Evolutionary conservation across 2,113 vertebrate genomes (phyloP).

Genomic region (Apaloderma vittatum): DNA sequence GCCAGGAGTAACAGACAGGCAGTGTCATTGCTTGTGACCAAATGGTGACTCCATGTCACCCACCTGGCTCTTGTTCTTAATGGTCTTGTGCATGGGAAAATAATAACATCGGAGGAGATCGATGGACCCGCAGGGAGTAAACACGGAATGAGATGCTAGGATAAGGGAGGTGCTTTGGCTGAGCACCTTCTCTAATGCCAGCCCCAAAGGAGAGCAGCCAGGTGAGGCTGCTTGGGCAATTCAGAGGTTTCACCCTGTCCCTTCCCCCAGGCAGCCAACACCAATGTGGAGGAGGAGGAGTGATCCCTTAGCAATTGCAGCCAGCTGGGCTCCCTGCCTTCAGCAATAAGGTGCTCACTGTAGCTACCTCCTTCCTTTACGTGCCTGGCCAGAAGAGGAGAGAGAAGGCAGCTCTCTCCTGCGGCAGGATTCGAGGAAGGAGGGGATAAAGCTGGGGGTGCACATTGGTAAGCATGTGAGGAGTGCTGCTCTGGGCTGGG

Average conservation of each 20-base stretch:
- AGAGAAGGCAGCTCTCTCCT: too few relatives aligned
- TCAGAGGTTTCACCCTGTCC: not conserved
- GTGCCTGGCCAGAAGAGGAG: accelerated
- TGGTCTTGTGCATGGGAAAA: not conserved
- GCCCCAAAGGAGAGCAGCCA: not conserved
- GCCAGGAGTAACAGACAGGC: not conserved
- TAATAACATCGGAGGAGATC: not conserved
- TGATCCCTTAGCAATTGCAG: not conserved
- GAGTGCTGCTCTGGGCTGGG: not conserved
- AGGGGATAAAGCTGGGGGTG: not conserved
- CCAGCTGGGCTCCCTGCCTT: not conserved
- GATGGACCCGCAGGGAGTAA: not conserved
- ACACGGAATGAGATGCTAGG: not conserved
- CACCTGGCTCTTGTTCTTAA: not conserved
- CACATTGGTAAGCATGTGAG: accelerated
- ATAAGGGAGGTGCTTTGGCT: not conserved
- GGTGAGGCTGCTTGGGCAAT: not conserved
- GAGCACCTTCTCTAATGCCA: not conserved
- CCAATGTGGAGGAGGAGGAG: not conserved
- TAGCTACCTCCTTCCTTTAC: accelerated
- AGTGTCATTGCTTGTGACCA: not conserved
- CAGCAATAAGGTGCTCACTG: not conserved
- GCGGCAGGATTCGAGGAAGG: not conserved
- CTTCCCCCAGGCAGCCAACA: not conserved
- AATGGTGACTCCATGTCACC: not conserved